phyloP scores from a whole-genome alignment of 1,140 invertebrate species.

The Lethrus apterus region DNA sequence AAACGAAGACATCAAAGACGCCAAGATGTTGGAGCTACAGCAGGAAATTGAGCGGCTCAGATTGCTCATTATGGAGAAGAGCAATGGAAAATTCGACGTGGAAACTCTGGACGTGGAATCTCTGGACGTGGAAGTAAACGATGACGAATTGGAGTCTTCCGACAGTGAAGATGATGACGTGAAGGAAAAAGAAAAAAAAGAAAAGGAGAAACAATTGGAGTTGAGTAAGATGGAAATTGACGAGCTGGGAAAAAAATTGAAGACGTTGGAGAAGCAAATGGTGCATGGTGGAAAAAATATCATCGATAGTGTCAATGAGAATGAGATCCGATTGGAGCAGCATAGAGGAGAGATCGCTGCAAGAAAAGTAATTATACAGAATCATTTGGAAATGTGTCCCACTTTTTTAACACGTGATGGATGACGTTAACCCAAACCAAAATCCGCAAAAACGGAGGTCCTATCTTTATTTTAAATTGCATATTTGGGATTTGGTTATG shows the following conservation, averaged over 20 bases:
- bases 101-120: neutral
- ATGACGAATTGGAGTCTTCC: slow-evolving; percentile 18
- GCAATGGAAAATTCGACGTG: slow-evolving; percentile 24
- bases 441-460: no score
- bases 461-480: no score
- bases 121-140: slow-evolving; percentile 17
- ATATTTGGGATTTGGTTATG: no score
- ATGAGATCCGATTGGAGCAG: slow-evolving; percentile 75
- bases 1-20: slow-evolving; percentile 78
- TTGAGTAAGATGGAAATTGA: slow-evolving; percentile 38
- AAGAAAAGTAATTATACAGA: slow-evolving; percentile 61
- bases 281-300: slow-evolving; percentile 81
- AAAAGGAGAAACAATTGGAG: slow-evolving; percentile 35
- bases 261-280: slow-evolving; percentile 78
- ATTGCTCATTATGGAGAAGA: slow-evolving; percentile 34
- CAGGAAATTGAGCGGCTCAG: slow-evolving; percentile 37
- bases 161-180: slow-evolving; percentile 30
- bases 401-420: no score
- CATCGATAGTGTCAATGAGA: slow-evolving; percentile 84
- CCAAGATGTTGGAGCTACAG: slow-evolving; percentile 36
- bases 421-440: no score
- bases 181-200: slow-evolving; percentile 27
- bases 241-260: slow-evolving; percentile 46
- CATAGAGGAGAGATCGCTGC: slow-evolving; percentile 74
- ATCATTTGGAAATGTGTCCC: no score